A percentile compares a stretch with the other conserved stretches of the same genome.
Conservation (phyloP, 2,888 invertebrate species). For the Plemyria rubiginata region DNA sequence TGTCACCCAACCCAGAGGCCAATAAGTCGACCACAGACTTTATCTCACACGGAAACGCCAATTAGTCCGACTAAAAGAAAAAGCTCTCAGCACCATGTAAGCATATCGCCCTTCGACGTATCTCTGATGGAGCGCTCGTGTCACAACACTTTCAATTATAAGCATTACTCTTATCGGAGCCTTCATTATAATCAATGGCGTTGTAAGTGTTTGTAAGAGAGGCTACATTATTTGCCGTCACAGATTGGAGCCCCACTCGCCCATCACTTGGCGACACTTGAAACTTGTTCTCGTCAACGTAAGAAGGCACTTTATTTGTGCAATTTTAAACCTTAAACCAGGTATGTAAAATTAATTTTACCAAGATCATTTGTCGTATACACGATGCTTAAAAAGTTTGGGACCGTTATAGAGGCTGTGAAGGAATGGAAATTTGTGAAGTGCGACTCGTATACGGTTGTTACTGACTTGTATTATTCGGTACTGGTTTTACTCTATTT, state of each 20-base stretch:
- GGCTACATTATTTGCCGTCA: slow-evolving; percentile 76
- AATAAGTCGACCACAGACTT: not conserved
- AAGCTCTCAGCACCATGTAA: slow-evolving; percentile 22
- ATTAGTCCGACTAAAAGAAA: slow-evolving; percentile 22
- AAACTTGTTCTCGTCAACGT: slow-evolving; percentile 46
- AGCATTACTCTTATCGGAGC: slow-evolving; percentile 71
- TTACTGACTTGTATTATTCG: slow-evolving; percentile 7
- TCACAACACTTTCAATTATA: slow-evolving; percentile 67
- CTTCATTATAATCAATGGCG: slow-evolving; percentile 71
- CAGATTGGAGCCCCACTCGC: slow-evolving; percentile 60
- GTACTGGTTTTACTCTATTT: not conserved
- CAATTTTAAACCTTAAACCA: slow-evolving; percentile 44
- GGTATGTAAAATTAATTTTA: slow-evolving; percentile 18
- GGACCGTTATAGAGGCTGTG: slow-evolving; percentile 45
- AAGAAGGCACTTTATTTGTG: slow-evolving; percentile 11
- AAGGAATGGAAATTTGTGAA: slow-evolving; percentile 24
- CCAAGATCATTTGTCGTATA: slow-evolving; percentile 28
- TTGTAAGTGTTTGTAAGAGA: slow-evolving; percentile 67
- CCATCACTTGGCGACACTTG: slow-evolving; percentile 57
- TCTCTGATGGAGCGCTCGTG: slow-evolving; percentile 27
- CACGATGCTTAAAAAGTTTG: slow-evolving; percentile 30
- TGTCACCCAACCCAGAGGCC: not conserved
- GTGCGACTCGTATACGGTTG: slow-evolving; percentile 15
- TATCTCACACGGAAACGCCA: slow-evolving; percentile 20
- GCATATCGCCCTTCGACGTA: slow-evolving; percentile 24